Conservation (phyloP, 2,113 vertebrate species). For the Ancistrus triradiatus region DNA sequence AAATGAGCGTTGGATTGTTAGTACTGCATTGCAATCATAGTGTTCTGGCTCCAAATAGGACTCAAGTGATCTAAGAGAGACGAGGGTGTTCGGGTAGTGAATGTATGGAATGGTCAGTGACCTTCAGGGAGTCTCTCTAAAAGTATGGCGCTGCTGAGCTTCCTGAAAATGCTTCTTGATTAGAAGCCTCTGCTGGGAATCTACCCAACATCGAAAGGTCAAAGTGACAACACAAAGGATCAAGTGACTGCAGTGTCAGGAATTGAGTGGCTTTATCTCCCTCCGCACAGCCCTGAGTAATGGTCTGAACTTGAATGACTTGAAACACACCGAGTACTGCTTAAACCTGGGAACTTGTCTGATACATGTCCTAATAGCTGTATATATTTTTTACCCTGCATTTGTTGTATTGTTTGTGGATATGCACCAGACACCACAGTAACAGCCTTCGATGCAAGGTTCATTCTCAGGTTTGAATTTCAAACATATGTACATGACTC, state of each 20-base stretch:
- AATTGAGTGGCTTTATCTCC: slow-evolving; percentile 21
- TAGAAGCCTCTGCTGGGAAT: slow-evolving; percentile 38
- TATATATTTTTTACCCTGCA: too few relatives aligned
- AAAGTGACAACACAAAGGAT: slow-evolving; percentile 56
- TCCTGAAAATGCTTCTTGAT: slow-evolving; percentile 27
- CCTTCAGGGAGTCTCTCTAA: neutral
- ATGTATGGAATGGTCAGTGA: neutral
- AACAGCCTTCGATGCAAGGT: too few relatives aligned
- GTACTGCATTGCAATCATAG: neutral
- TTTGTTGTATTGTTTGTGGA: too few relatives aligned
- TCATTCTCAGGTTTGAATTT: slow-evolving; percentile 1
- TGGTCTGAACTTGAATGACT: too few relatives aligned
- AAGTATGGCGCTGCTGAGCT: neutral
- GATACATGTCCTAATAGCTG: neutral
- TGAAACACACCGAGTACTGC: too few relatives aligned
- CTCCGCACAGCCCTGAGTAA: neutral
- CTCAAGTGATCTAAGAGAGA: neutral
- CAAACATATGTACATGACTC: too few relatives aligned
- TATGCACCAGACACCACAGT: too few relatives aligned
- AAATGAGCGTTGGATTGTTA: too few relatives aligned
- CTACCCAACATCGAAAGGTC: slow-evolving; percentile 63
- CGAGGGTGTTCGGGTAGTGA: neutral
- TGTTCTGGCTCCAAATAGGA: neutral
- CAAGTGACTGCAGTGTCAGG: slow-evolving; percentile 60
- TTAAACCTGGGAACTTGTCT: neutral